These are phyloP conservation scores for Anthopleura sola DNA, from an alignment of 64 coral and sea anemone genomes.

Conservation along the genomic window DNA sequence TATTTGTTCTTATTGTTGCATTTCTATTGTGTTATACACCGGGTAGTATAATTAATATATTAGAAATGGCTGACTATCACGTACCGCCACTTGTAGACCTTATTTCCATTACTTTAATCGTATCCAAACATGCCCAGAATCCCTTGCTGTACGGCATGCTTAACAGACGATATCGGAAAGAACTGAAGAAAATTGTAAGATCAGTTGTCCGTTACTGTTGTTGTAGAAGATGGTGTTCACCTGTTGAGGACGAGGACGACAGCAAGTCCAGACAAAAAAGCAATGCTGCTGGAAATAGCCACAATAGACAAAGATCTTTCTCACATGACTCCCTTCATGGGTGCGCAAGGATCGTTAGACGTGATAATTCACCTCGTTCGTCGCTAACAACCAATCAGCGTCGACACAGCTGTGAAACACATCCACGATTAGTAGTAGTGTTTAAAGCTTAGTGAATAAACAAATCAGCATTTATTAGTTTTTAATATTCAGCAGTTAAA, in stretches of 20 bases:
- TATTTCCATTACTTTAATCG: conserved; percentile 32
- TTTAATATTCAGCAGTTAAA: no score
- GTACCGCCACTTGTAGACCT: conserved; percentile 43
- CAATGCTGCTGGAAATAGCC: background rate
- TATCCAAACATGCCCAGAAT: conserved; percentile 57
- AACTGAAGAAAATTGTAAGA: background rate
- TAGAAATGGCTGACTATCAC: conserved; percentile 30
- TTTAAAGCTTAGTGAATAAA: background rate
- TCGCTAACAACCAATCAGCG: background rate
- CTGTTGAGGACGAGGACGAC: background rate
- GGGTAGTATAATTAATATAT: conserved; percentile 40
- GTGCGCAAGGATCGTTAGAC: background rate
- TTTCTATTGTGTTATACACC: conserved; percentile 60
- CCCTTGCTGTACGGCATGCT: conserved; percentile 46
- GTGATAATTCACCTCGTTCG: background rate
- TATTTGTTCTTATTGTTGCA: conserved; percentile 41
- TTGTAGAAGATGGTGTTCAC: background rate
- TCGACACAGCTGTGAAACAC: background rate
- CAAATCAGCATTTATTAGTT: background rate
- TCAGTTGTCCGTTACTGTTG: background rate
- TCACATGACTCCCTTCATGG: background rate
- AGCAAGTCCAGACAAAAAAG: background rate
- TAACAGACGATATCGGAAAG: conserved; percentile 48
- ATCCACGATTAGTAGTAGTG: background rate
- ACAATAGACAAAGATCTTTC: background rate